Conservation (phyloP, 2,797 vertebrate genomes). For the Sphenopsis melanotis region DNA sequence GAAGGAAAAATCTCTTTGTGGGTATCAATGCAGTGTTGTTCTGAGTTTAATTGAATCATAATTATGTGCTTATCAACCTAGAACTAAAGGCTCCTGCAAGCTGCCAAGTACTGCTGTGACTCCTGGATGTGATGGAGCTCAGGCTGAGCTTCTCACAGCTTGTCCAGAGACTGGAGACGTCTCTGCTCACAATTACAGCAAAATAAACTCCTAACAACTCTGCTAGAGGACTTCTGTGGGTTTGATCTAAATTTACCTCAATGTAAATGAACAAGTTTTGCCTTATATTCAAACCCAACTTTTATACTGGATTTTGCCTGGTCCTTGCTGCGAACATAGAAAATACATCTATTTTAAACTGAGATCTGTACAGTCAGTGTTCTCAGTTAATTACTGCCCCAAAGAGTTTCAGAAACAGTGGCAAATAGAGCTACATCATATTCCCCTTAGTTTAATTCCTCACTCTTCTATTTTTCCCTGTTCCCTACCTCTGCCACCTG, state of each 20-base stretch:
- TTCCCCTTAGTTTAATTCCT: background rate
- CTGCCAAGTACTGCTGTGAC: background rate
- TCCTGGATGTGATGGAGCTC: background rate
- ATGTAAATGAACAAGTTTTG: background rate
- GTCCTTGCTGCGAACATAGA: background rate
- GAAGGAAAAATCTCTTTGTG: background rate
- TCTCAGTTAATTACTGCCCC: background rate
- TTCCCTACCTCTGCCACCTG: background rate
- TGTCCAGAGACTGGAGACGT: background rate
- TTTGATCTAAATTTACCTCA: background rate
- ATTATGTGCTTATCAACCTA: background rate
- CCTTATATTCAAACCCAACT: background rate
- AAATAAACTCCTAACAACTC: background rate
- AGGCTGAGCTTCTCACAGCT: background rate
- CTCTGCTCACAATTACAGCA: background rate
- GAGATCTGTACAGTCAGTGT: background rate
- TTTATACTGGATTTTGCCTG: background rate
- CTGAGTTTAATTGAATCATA: background rate
- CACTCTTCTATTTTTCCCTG: rapidly evolving
- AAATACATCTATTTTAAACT: background rate
- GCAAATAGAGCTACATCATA: background rate
- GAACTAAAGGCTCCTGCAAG: background rate
- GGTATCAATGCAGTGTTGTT: background rate
- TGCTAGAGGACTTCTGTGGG: background rate
- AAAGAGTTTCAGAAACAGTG: background rate